Base-by-base conservation (phyloP, 2,888 invertebrate genomes). In the Platerodrilus igneus region DNA sequence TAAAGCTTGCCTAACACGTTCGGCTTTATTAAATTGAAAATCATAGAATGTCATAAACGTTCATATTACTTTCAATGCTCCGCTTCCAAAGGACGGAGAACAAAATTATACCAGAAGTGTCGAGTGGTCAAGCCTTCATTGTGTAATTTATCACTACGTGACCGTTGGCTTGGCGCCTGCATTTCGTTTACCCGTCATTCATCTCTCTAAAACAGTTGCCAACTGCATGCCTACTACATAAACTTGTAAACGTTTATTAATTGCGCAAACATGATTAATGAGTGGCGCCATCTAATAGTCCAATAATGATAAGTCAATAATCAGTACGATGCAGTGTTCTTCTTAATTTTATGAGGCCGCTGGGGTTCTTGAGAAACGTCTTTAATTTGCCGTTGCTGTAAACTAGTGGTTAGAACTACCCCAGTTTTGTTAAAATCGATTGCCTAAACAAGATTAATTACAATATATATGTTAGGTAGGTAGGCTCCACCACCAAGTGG, bases 211-310 rank as follows among this genome's bases (percentile, higher is more conserved):
- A 35, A 19, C 18, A 28, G 27, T 29, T 45, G 47, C 41, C 44
- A 41, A 37, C 28, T 36, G 39, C 41, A 35, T 18, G 26, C 30
- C 22, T 38, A 44, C 47, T 49, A 45, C 44, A 42, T 50, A 46
- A 52, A 39, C 46, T 50, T 57, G 61, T 59, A 62, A 63, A 61
- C 61, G 56, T 58, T 59, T 62, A 63, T 63, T 62, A 61, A 63
- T 63, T 61, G 57, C 55, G 56, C 48, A 51, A 56, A n/a, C n/a
- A n/a, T n/a, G 56, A 58, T 60, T 59, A 59, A 60, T 60, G 57
- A 59, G 52, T 50, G 57, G 42, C 48, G 48, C 46, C 39, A 47
- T 47, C 53, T 61, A 61, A 61, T 60, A 57, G 56, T 51, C 53
- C 49, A 46, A 50, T 57, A 56, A 57, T 59, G 57, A 57, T 54